Evolutionary conservation across 2,888 invertebrate genomes (phyloP).

Genomic region (Dione vanillae): DNA sequence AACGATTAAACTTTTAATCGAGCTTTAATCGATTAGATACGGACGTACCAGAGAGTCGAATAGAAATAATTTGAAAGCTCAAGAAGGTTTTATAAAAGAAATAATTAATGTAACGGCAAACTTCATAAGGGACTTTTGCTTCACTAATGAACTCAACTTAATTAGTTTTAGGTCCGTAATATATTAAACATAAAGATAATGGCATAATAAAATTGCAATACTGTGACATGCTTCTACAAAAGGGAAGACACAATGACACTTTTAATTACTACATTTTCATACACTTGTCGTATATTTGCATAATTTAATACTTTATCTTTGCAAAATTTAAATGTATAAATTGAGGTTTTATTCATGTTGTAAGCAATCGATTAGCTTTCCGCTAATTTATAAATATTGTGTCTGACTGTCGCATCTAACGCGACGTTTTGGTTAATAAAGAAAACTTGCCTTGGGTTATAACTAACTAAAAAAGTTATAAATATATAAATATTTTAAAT

Average conservation of each 20-base stretch:
- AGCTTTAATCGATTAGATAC: slow-evolving; percentile 50
- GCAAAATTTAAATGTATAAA: neutral
- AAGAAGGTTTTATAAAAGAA: slow-evolving; percentile 7
- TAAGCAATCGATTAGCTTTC: too few species aligned
- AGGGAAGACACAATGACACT: slow-evolving; percentile 16
- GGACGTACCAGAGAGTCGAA: slow-evolving; percentile 31
- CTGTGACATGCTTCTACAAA: slow-evolving; percentile 20
- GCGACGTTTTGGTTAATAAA: too few species aligned
- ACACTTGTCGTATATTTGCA: slow-evolving; percentile 16
- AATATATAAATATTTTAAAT: too few species aligned
- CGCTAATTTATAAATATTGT: too few species aligned
- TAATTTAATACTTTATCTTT: slow-evolving; percentile 13
- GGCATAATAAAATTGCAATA: slow-evolving; percentile 18
- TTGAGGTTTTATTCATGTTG: neutral
- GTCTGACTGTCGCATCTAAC: too few species aligned
- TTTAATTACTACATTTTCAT: slow-evolving; percentile 19
- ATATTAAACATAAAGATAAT: slow-evolving; percentile 4
- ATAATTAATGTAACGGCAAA: slow-evolving; percentile 7
- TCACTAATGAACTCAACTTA: slow-evolving; percentile 18
- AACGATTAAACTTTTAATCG: slow-evolving; percentile 37
- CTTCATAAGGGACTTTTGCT: slow-evolving; percentile 2
- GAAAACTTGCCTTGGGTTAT: too few species aligned
- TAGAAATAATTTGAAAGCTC: neutral
- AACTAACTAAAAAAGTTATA: too few species aligned
- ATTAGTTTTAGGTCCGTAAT: slow-evolving; percentile 16